Base-by-base conservation (phyloP, 1,140 invertebrate genomes). In the Matsumurasca onukii region DNA sequence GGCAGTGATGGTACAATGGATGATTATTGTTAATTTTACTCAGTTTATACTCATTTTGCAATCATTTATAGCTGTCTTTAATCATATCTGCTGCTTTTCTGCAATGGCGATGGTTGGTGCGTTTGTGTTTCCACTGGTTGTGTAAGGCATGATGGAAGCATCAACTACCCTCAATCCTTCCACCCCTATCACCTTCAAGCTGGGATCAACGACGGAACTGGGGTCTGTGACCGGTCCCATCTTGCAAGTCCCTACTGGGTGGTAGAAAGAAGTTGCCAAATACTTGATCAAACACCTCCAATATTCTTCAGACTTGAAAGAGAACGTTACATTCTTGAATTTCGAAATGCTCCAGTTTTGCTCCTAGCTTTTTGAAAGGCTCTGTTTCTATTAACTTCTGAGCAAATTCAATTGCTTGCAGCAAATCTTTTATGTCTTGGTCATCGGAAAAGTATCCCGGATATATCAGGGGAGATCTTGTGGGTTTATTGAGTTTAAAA, bases 211-310 rank as follows among this genome's bases (percentile, higher is more conserved):
- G 0, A 96, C 93, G 0, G 93, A 89, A 3, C 85, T 83, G 0
- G 82, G 79, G 77, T 95, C 92, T 73, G 81, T 84, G 0, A 80
- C 73, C 0, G 89, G 88, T 9, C 93, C 93, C 93, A 96, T 95
- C 78, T 91, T 91, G 22, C 88, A 86, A 0, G 91, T 93, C 9
- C 90, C 90, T 29, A 88, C 86, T 0, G 90, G 90, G 83, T 92
- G 91, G 75, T 93, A 94, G 68, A 94, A 89, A 1, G 92, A 94
- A 87, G 92, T 91, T 0, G 90, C 88, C 52, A 93, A 89, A 24
- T 91, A 91, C 22, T 91, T 80, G 15, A 92, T 89, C 74, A 92
- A 88, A 76, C 93, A 95, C 74, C 92, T 92, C 82, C 92, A 88
- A 73, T 94, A 95, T 1, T 84, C 84, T 70, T 95, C 91, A 1